Base-by-base conservation (phyloP, 2,797 vertebrate genomes). In the Echiichthys vipera region DNA sequence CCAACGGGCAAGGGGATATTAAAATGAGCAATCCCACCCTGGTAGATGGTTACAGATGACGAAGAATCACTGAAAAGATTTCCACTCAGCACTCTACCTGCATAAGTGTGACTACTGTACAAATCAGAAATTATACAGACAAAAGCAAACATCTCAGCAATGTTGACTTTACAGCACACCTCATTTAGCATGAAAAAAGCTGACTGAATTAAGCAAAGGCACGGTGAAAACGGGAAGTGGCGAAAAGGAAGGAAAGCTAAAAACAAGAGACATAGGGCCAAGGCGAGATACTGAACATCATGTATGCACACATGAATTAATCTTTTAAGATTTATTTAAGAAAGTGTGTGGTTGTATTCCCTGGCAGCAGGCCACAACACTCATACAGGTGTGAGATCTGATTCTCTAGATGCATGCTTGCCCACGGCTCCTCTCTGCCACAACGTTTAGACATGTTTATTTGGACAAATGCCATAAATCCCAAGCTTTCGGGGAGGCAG, bases 401-500 rank as follows among this genome's bases (percentile, higher is more conserved):
- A 92, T 90, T 89, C 40, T 37, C 53, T 82, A 76, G 85, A 85
- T 53, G 50, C 77, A 53, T 29, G 65, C 86, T 91, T 84, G 50
- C 70, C 87, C 92, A 84, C 80, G 84, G 88, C 69, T 83, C 83
- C 89, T 91, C 86, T 87, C 85, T 84, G 85, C 88, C 78, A 12
- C 88, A 78, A 74, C 57, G 71, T 81, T 87, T 61, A 39, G 89
- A 93, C 85, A 91, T 92, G 91, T 95, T 96, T 96, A 95, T 96
- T 96, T 95, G 95, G 94, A 96, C 92, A 94, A 92, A 92, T 94
- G 94, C 94, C 94, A 94, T 85, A 84, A 94, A 93, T 95, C 95
- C 92, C 64, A 79, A 86, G 89, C 85, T 75, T 84, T 85, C 11
- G 43, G 78, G 81, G 77, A 86, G 81, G 74, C 63, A 37, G 65